Percentiles rank a stretch among this genome's conserved stretches.
Evolutionary conservation across 1,140 invertebrate genomes (phyloP).

Genomic region (Paracyclopina nana): DNA sequence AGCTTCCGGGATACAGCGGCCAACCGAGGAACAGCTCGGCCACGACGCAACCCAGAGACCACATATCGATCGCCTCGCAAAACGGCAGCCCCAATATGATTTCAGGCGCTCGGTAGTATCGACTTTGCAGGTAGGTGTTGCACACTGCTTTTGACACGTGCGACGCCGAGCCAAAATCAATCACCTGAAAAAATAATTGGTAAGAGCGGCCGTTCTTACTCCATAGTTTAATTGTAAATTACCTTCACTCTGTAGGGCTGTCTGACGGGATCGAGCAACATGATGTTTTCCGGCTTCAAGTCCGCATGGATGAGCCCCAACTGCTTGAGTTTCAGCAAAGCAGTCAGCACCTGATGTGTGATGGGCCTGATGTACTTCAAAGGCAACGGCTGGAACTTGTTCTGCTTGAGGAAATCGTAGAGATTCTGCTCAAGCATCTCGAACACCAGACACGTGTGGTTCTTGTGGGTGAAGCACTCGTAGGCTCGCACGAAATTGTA

Average conservation of each 20-base stretch:
- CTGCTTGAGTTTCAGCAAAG: constrained; percentile 94
- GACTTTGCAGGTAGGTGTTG: constrained; percentile 95
- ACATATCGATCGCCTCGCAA: constrained; percentile 99
- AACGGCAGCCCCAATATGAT: constrained; percentile 91
- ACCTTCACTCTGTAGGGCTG: constrained; percentile 58
- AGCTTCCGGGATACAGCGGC: constrained; percentile 97
- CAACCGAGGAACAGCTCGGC: constrained; percentile 97
- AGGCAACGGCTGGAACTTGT: constrained; percentile 94
- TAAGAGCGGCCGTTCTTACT: not conserved
- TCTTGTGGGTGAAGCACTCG: constrained; percentile 99
- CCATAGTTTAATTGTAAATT: not conserved
- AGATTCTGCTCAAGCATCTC: constrained; percentile 99
- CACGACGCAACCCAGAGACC: constrained; percentile 97
- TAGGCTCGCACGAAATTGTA: constrained; percentile 98
- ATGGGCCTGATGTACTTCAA: constrained; percentile 97
- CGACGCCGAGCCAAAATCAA: constrained; percentile 97
- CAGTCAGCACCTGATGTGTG: constrained; percentile 89
- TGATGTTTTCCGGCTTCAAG: constrained; percentile 98
- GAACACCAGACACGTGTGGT: constrained; percentile 97
- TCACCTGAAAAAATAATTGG: constrained; percentile 27
- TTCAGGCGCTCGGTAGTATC: constrained; percentile 97
- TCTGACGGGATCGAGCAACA: constrained; percentile 90
- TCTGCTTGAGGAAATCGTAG: constrained; percentile 99
- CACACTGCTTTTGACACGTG: constrained; percentile 98
- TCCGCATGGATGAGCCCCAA: constrained; percentile 97